phyloP scores from a whole-genome alignment of 2,113 vertebrate genomes.

The Pardalotus punctatus region DNA sequence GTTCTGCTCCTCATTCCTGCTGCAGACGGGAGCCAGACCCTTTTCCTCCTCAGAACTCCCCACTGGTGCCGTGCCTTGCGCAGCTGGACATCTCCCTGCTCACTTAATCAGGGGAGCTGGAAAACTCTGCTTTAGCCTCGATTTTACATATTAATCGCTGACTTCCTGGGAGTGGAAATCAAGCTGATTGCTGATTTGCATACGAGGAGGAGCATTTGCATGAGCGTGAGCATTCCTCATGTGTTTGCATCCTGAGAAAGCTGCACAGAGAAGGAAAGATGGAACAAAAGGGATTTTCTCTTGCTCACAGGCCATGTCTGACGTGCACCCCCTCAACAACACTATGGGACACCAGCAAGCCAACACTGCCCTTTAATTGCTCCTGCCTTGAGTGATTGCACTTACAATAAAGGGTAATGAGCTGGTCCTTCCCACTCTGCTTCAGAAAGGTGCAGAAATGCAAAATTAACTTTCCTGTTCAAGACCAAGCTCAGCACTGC shows the following conservation, averaged over 20 bases:
- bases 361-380: not conserved
- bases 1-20: not conserved
- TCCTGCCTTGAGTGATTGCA: not conserved
- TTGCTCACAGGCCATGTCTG: rapidly evolving
- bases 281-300: not conserved
- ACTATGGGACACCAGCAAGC: not conserved
- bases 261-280: not conserved
- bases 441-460: not conserved
- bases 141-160: not conserved
- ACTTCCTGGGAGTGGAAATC: conserved; percentile 28
- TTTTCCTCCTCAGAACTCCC: not conserved
- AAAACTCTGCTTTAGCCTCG: not conserved
- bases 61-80: not conserved
- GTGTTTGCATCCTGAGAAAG: not conserved
- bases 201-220: not conserved
- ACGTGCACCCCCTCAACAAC: not conserved
- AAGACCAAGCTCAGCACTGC: not conserved
- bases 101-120: not conserved
- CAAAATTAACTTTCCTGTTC: not conserved
- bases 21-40: not conserved
- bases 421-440: not conserved
- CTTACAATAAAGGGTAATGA: not conserved
- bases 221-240: not conserved
- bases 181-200: conserved; percentile 39
- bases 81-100: not conserved